Evolutionary conservation across 2,888 invertebrate species (phyloP).

Genomic region (Lepidochitona cinerea): DNA sequence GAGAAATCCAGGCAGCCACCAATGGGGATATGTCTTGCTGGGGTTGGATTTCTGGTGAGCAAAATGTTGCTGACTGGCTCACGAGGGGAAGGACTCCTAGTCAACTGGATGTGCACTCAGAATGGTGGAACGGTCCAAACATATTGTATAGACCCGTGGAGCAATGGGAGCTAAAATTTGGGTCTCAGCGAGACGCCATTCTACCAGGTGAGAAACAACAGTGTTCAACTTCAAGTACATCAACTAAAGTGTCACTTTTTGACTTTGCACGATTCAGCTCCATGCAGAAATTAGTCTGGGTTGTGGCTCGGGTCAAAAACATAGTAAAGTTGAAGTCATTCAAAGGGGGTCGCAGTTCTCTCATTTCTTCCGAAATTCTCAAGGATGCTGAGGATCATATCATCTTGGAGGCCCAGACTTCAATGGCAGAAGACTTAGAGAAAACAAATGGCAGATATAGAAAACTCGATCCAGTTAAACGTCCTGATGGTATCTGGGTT

Average conservation of each 20-base stretch:
- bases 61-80: constrained; percentile 12
- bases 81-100: constrained; percentile 6
- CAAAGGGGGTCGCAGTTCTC: neutral
- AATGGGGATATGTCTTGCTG: constrained; percentile 4
- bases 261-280: neutral
- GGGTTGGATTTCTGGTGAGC: constrained; percentile 12
- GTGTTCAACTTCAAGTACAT: neutral
- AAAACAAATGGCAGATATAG: neutral
- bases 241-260: neutral
- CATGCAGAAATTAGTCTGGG: neutral
- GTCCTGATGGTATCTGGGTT: constrained; percentile 1
- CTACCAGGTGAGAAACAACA: constrained; percentile 10
- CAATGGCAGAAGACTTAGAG: neutral
- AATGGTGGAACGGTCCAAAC: constrained; percentile 8
- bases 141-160: neutral
- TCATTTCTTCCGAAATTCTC: neutral
- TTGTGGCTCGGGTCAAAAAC: neutral
- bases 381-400: neutral
- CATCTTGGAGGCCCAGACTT: neutral
- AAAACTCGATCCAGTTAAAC: neutral
- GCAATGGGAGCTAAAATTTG: constrained; percentile 10
- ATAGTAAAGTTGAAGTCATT: neutral
- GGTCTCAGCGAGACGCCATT: neutral
- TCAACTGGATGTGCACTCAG: constrained; percentile 1
- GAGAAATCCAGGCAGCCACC: constrained; percentile 11